Evolutionary conservation across 2,888 invertebrate genomes (phyloP), one percentile per base, ranked within the genome.

Genomic region (Parascotia fuliginaria): DNA sequence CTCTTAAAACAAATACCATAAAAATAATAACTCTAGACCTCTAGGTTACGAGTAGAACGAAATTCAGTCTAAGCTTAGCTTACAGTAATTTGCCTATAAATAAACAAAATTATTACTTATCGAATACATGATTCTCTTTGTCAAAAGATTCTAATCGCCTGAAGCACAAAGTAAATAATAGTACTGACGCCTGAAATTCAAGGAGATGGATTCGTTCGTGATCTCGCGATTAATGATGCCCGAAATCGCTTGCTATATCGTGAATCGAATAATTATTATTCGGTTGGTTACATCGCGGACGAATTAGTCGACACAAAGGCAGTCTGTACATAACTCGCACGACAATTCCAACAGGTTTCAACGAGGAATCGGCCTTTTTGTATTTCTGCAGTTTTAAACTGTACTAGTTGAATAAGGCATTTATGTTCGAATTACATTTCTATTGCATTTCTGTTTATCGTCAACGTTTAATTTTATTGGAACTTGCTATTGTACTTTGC

Each of bases 251-350:
- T 4, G 12, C n/a, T 19, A 12, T 19, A 4, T 7, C 15, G 41
- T 33, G 32, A 38, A n/a, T 38, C 44, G 15, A 39, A 56, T 31
- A 29, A 47, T 42, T 37, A 44, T 42, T 33, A 32, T 45, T 34
- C 31, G 37, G 38, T 42, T 16, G 39, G 42, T 16, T 27, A 38
- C 32, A 38, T 44, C 16, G 32, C 27, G 28, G 31, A 42, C 28
- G 14, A 47, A 48, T 45, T 44, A 39, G 7, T 14, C 5, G 34
- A 42, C 34, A 51, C 34, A 31, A 14, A 9, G 15, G 7, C 33
- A 33, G 19, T 11, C 34, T 13, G 12, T 28, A 33, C 15, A 48
- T n/a, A 44, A 40, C 27, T 41, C 31, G 19, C 1, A 15, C 13
- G 15, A n/a, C 19, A 42, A 32, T 49, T 43, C 16, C 34, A 24